Evolutionary conservation across 2,888 invertebrate species (phyloP).

Genomic region (Thysanoteuthis rhombus): DNA sequence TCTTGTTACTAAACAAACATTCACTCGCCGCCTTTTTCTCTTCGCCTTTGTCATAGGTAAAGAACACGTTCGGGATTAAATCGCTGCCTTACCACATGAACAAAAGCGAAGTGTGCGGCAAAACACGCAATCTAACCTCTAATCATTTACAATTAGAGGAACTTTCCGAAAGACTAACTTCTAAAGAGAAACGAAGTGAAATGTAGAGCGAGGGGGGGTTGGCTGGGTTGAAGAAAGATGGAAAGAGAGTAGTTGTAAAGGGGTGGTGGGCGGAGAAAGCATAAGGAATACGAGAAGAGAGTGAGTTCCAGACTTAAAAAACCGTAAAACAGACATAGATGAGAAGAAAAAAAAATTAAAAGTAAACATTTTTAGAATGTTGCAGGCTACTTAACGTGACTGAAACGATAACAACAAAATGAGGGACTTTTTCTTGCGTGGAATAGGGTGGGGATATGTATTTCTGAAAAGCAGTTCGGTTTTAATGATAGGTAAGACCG

Average conservation of each 20-base stretch:
- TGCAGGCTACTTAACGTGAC: neutral
- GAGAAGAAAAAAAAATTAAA: neutral
- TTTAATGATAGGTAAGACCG: neutral
- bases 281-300: no score
- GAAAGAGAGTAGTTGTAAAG: neutral
- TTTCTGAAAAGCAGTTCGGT: neutral
- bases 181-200: neutral
- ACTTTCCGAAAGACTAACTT: neutral
- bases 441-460: neutral
- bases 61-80: neutral
- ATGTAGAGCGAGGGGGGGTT: neutral
- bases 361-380: neutral
- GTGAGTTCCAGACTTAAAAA: neutral
- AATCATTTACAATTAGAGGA: neutral
- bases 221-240: neutral
- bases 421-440: neutral
- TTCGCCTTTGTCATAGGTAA: neutral
- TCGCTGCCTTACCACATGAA: neutral
- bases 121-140: neutral
- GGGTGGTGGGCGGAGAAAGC: neutral
- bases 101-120: neutral
- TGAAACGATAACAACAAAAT: neutral
- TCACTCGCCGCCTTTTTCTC: no score
- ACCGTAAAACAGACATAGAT: neutral
- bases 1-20: neutral